These are phyloP conservation scores for Caligus rogercresseyi DNA, from an alignment of 1,140 invertebrate genomes.

Conservation along the genomic window DNA sequence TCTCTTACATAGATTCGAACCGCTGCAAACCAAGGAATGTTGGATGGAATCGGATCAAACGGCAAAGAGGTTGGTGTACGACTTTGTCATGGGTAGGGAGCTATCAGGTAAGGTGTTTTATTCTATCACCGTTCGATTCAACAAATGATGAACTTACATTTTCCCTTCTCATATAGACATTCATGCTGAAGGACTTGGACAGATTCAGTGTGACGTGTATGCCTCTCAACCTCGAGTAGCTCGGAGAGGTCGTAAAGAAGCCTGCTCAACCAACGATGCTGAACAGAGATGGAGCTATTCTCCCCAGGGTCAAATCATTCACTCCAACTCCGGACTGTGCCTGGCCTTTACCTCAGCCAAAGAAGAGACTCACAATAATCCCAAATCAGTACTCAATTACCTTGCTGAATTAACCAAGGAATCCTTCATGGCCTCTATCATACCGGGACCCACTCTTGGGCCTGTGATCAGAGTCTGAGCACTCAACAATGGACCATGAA, in stretches of 20 bases:
- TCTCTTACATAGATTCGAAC: background rate
- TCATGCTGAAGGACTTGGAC: background rate
- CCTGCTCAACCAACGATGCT: background rate
- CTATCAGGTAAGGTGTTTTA: background rate
- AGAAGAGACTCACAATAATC: too few species aligned
- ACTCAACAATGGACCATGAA: background rate
- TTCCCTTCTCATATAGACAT: background rate
- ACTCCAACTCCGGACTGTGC: background rate
- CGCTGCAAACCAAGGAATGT: background rate
- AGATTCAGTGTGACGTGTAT: background rate
- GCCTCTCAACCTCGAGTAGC: background rate
- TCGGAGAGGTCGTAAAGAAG: background rate
- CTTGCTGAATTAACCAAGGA: background rate
- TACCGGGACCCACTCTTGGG: background rate
- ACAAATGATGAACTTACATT: too few species aligned
- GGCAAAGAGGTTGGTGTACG: background rate
- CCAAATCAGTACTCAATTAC: background rate
- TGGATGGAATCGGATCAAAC: background rate
- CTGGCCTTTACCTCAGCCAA: background rate
- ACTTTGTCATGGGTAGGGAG: constrained; percentile 11
- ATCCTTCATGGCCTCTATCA: background rate
- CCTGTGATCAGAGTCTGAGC: background rate
- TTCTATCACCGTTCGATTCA: background rate
- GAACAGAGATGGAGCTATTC: background rate
- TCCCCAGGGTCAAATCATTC: background rate